Evolutionary conservation across 1,140 invertebrate genomes (phyloP).

Genomic region (Drosophila trapezifrons): DNA sequence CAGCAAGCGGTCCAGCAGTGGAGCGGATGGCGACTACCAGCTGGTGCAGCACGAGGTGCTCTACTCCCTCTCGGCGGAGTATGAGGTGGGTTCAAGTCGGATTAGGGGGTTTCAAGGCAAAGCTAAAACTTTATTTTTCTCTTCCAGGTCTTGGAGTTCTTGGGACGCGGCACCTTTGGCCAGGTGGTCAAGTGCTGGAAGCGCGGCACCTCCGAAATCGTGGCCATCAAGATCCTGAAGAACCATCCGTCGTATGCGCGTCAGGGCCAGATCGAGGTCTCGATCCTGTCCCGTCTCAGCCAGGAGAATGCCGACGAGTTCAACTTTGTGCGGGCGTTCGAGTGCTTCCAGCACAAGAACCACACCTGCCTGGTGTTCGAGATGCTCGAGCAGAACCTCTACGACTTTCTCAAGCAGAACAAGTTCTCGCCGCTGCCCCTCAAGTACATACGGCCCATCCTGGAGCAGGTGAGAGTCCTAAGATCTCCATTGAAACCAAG

Average conservation of each 20-base stretch:
- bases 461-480: conserved; percentile 93
- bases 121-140: neutral
- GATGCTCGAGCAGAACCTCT: conserved; percentile 99
- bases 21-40: conserved; percentile 98
- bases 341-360: conserved; percentile 99
- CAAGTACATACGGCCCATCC: conserved; percentile 98
- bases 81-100: conserved; percentile 87
- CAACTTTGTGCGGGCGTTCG: conserved; percentile 99
- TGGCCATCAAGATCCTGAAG: conserved; percentile 99
- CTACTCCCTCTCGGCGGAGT: conserved; percentile 96
- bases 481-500: neutral
- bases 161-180: conserved; percentile 99
- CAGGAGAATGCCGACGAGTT: conserved; percentile 99
- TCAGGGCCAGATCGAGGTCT: conserved; percentile 99
- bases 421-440: conserved; percentile 99
- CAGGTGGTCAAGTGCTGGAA: conserved; percentile 99
- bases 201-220: conserved; percentile 99
- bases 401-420: conserved; percentile 99
- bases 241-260: conserved; percentile 99
- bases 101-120: neutral
- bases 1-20: conserved; percentile 87
- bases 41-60: conserved; percentile 99
- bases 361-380: conserved; percentile 99
- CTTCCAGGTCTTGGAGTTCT: conserved; percentile 95
- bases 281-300: conserved; percentile 97